These are phyloP conservation scores for Biston betularia DNA, from an alignment of 2,888 invertebrate species.

Conservation along the genomic window DNA sequence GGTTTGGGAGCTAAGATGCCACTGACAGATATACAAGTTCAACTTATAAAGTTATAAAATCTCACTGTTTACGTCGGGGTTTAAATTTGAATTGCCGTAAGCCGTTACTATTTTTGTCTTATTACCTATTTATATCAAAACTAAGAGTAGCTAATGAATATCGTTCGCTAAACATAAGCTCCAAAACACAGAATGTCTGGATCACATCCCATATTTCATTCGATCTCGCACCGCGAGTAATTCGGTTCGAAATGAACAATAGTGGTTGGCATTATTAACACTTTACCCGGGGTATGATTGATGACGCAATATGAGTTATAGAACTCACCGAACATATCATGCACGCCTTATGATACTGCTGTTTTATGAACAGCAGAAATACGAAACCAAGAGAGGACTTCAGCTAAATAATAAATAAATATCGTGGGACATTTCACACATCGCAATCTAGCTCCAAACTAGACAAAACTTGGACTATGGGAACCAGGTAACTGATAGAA, in stretches of 20 bases:
- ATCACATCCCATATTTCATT: conserved; percentile 34
- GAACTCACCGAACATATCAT: conserved; percentile 64
- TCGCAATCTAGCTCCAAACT: no score
- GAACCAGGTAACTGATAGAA: background rate
- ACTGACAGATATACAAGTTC: no score
- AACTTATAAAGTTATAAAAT: no score
- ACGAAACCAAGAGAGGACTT: background rate
- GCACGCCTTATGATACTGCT: conserved; percentile 49
- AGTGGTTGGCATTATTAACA: conserved; percentile 79
- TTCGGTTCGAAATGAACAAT: conserved; percentile 71
- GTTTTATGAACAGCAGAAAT: conserved; percentile 45
- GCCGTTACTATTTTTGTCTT: no score
- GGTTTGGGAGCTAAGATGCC: no score
- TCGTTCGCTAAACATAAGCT: conserved; percentile 11
- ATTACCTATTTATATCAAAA: background rate
- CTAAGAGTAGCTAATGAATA: background rate
- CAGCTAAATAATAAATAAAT: background rate
- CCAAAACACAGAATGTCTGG: conserved; percentile 28
- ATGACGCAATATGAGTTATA: conserved; percentile 79
- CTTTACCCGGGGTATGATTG: conserved; percentile 77
- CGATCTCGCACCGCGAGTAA: conserved; percentile 41
- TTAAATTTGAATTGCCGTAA: no score
- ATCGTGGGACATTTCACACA: no score
- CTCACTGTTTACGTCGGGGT: no score
- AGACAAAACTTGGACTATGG: no score